Percentiles rank a stretch among this genome's conserved stretches.
These are phyloP conservation scores for Eumaeus atala DNA, from an alignment of 1,140 invertebrate genomes.

Conservation along the genomic window DNA sequence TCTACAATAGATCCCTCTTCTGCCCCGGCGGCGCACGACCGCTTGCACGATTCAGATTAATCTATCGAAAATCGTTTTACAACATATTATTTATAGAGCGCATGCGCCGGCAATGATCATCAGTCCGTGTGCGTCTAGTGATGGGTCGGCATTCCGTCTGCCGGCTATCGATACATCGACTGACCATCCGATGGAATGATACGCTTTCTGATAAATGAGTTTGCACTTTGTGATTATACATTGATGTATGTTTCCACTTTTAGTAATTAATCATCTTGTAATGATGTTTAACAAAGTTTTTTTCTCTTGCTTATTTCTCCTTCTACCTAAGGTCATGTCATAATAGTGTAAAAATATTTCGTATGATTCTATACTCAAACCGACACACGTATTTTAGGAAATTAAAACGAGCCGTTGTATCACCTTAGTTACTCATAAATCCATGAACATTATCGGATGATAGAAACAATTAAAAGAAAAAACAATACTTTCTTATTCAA, in stretches of 20 bases:
- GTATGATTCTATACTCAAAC: too few species aligned
- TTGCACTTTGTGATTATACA: conserved; percentile 19
- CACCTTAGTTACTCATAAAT: too few species aligned
- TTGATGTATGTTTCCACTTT: conserved; percentile 6
- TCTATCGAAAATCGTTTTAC: conserved; percentile 75
- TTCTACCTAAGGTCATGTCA: too few species aligned
- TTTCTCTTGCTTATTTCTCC: too few species aligned
- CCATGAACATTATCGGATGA: too few species aligned
- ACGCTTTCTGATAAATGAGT: conserved; percentile 29
- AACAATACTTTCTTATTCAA: too few species aligned
- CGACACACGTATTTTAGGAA: too few species aligned
- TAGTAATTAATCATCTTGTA: conserved; percentile 8
- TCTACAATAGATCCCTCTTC: conserved; percentile 68
- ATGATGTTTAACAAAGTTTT: neutral
- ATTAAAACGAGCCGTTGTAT: too few species aligned
- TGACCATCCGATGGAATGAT: conserved; percentile 35
- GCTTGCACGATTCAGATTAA: conserved; percentile 73
- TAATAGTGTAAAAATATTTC: too few species aligned
- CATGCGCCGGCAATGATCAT: conserved; percentile 71
- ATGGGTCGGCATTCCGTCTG: conserved; percentile 44
- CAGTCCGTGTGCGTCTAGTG: conserved; percentile 64
- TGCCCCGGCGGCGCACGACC: conserved; percentile 63
- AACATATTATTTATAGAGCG: conserved; percentile 74
- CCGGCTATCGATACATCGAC: conserved; percentile 40
- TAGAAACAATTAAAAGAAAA: too few species aligned